Evolutionary conservation across 2,113 vertebrate species (phyloP), one percentile per base, ranked within the genome.

Genomic region (Polyodon spathula): DNA sequence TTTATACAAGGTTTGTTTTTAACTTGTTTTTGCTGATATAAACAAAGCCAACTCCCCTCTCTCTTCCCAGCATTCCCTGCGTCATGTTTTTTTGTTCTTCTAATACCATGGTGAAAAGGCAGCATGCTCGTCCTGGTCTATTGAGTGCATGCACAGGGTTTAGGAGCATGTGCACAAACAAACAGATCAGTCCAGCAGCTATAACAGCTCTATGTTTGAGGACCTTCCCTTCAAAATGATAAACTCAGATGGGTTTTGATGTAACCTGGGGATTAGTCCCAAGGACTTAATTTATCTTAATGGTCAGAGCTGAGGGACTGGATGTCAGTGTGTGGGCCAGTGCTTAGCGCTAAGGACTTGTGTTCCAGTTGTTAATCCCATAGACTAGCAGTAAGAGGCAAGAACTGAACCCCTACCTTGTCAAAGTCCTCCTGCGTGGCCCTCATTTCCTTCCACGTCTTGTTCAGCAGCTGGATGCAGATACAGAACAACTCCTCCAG

Each of bases 381-480:
- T 6, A 54, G 37, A 38, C 1, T 37, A 4, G 40, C 8, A 6
- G 3, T 3, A 37, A 12, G 42, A 7, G 37, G 40, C 6, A 8
- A 27, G 37, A n/a, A 39, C 42, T 40, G 41, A 2, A 11, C 12
- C 2, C 5, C 0, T 62, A 98, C 96, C 87, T 99, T 99, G 73
- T 95, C 89, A 16, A 99, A 98, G 76, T 99, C 96, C 68, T 99
- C 96, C 77, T 95, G 94, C 0, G 94, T 97, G 58, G 95, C 96
- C 1, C 96, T 84, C 96, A 99, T 99, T 82, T 99, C 96, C 68
- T 99, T 99, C 96, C 96, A 99, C 51, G 96, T 99, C 74, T 99
- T 99, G 70, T 98, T 99, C 69, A 98, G 81, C 67, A 99, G 85
- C 79, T 97, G 95, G 65, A 99, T 97, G 69, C 94, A 96, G 69